Evolutionary conservation across 2,888 invertebrate species (phyloP), one percentile per base, ranked within the genome.

Genomic region (Kryphioiulus occultus): DNA sequence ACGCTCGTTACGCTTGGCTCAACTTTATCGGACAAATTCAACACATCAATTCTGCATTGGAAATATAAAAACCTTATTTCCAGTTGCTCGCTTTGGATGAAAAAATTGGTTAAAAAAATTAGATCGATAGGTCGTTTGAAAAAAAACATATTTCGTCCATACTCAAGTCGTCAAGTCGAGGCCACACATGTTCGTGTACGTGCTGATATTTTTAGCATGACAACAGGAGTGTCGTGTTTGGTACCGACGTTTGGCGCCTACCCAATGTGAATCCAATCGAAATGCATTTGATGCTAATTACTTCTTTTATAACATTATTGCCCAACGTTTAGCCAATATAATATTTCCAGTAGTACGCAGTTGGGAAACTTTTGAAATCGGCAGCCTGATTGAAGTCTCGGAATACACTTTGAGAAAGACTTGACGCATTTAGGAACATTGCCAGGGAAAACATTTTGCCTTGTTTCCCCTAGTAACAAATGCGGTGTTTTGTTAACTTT

Each of bases 261-360:
- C 59, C n/a, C 59, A n/a, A n/a, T 59, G 59, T n/a, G 59, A 59
- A 59, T 59, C n/a, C 59, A 59, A n/a, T 59, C 59, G 59, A 59
- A 59, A 59, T 59, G 19, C n/a, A 9, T 59, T 59, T 59, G n/a
- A 19, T n/a, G 22, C 59, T 59, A n/a, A 59, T 59, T 59, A n/a
- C 15, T 9, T 7, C 59, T 59, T 59, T 59, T n/a, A n/a, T 3
- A 59, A 59, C 59, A 10, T 17, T 47, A 17, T 47, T 47, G 47
- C 47, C 47, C 47, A 47, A 47, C 47, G 17, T 47, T 47, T 15
- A 47, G 17, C 12, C 15, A 17, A 47, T 15, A 59, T n/a, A n/a
- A 59, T 59, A n/a, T 59, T n/a, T 15, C n/a, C 59, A n/a, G n/a
- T 59, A n/a, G n/a, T n/a, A 4, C 9, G n/a, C n/a, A n/a, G 22